A percentile compares a stretch with the other conserved stretches of the same genome.
phyloP scores from a whole-genome alignment of 2,888 invertebrate species.

The Blomia tropicalis region DNA sequence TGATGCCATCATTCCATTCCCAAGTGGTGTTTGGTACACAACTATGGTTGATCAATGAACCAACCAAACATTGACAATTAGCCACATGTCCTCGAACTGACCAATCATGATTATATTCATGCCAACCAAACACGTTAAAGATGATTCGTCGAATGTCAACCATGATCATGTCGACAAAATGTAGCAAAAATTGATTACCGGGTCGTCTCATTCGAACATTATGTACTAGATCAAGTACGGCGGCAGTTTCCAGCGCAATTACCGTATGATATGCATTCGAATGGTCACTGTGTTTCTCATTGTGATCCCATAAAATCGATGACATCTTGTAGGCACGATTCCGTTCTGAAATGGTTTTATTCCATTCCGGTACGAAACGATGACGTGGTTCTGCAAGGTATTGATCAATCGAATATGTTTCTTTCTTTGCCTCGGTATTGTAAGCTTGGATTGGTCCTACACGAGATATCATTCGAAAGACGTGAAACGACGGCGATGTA shows the following conservation, averaged over 20 bases:
- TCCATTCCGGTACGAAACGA: background rate
- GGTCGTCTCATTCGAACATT: background rate
- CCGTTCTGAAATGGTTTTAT: background rate
- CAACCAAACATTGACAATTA: constrained; percentile 8
- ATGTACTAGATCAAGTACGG: background rate
- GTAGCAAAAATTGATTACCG: background rate
- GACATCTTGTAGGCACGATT: background rate
- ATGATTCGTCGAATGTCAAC: constrained; percentile 6
- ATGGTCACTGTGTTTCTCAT: background rate
- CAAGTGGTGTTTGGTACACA: constrained; percentile 16
- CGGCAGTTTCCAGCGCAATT: background rate
- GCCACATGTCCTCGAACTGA: constrained; percentile 1
- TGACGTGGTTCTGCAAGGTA: background rate
- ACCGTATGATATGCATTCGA: background rate
- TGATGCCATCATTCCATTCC: background rate
- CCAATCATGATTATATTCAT: background rate
- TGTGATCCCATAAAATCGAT: constrained; percentile 1
- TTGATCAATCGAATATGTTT: background rate
- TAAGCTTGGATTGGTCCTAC: background rate
- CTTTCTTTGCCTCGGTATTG: background rate
- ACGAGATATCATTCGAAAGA: constrained; percentile 8
- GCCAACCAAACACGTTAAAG: constrained; percentile 15
- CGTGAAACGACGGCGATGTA: background rate
- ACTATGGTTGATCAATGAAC: constrained; percentile 15
- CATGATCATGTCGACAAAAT: background rate